Evolutionary conservation across 2,888 invertebrate genomes (phyloP).

Genomic region (Scotopteryx bipunctaria): DNA sequence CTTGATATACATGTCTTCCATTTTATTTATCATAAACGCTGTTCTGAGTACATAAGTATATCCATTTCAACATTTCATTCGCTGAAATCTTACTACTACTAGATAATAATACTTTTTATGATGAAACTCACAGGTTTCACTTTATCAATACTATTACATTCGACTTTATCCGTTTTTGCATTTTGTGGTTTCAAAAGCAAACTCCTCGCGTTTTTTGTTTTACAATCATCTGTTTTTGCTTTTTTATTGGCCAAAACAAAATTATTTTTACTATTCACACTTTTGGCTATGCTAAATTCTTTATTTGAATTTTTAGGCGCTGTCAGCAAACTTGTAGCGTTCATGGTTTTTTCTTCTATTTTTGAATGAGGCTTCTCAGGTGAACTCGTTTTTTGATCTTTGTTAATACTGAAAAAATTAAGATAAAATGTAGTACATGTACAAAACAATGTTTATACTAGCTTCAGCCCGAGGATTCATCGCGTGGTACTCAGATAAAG

Average conservation of each 20-base stretch:
- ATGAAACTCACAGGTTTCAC: neutral
- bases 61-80: too few relatives aligned
- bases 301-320: neutral
- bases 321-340: neutral
- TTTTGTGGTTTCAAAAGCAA: neutral
- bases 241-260: neutral
- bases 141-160: neutral
- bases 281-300: neutral
- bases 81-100: too few relatives aligned
- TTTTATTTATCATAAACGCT: too few relatives aligned
- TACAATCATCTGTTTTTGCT: neutral
- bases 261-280: neutral
- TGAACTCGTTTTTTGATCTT: neutral
- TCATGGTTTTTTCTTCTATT: neutral
- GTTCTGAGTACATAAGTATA: too few relatives aligned
- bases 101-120: neutral
- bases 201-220: neutral
- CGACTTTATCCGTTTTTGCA: neutral
- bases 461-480: too few relatives aligned
- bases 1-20: too few relatives aligned
- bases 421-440: neutral
- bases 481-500: too few relatives aligned
- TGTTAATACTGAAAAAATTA: conserved; percentile 5
- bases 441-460: too few relatives aligned
- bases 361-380: neutral